Evolutionary conservation across 2,113 vertebrate species (phyloP).

Genomic region (Lepus timidus): DNA sequence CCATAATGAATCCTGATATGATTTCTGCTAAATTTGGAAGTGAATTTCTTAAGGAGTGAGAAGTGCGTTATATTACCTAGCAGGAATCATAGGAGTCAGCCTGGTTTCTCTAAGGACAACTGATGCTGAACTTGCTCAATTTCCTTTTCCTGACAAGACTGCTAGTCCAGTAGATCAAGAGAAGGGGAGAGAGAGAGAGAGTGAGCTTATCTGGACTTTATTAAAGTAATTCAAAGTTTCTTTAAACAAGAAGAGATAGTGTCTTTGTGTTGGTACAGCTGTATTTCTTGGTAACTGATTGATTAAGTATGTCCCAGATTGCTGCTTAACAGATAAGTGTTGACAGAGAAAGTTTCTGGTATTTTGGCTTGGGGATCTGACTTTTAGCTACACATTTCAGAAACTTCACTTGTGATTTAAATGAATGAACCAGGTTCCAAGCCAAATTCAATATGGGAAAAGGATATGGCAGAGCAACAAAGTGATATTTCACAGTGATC

Average conservation of each 20-base stretch:
- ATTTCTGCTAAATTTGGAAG: constrained; percentile 56
- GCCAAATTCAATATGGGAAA: background rate
- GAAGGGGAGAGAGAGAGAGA: background rate
- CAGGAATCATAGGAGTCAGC: constrained; percentile 16
- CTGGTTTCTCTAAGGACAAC: constrained; percentile 49
- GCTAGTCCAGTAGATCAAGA: background rate
- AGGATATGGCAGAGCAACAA: background rate
- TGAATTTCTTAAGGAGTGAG: background rate
- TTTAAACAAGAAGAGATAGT: background rate
- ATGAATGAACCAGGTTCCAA: constrained; percentile 8
- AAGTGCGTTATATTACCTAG: constrained; percentile 54
- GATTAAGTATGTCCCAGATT: background rate
- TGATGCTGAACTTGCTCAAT: background rate
- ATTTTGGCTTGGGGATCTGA: background rate
- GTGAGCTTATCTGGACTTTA: constrained; percentile 46
- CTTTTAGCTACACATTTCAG: background rate
- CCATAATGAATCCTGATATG: background rate
- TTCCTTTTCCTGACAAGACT: constrained; percentile 15
- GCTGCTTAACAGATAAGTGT: background rate
- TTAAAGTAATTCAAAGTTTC: constrained; percentile 41
- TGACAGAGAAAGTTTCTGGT: constrained; percentile 7
- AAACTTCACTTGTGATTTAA: background rate
- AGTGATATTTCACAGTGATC: background rate
- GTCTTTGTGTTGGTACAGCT: background rate
- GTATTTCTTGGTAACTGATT: constrained; percentile 14